phyloP scores from a whole-genome alignment of 2,113 vertebrate species.

The Pterocles orientalis region DNA sequence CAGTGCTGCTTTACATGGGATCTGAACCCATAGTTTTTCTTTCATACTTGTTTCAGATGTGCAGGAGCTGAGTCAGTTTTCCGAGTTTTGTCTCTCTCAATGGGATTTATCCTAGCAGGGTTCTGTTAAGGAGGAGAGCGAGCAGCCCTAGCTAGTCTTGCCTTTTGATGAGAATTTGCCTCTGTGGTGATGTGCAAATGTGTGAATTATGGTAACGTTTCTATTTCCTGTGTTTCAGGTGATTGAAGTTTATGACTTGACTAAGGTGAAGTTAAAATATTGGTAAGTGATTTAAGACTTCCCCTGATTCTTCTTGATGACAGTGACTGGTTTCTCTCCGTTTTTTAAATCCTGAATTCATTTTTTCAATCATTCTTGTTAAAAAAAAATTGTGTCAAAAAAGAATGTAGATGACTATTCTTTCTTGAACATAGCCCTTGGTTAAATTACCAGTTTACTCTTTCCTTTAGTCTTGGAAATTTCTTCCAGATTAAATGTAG shows the following conservation, averaged over 20 bases:
- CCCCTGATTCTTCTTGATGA: neutral
- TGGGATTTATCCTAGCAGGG: neutral
- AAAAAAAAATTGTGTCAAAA: neutral
- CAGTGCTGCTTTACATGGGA: accelerated
- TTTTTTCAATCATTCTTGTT: neutral
- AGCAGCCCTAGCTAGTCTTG: neutral
- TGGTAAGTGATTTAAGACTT: constrained; percentile 85
- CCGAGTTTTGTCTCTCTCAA: neutral
- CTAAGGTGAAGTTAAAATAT: constrained; percentile 99
- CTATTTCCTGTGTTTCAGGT: constrained; percentile 81
- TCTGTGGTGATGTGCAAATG: neutral
- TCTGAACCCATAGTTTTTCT: neutral
- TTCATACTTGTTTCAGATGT: neutral
- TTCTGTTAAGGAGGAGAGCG: neutral
- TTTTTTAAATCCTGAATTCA: neutral
- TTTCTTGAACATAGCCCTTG: neutral
- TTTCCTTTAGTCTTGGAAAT: neutral
- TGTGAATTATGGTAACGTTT: neutral
- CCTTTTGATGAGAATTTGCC: neutral
- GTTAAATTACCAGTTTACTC: neutral
- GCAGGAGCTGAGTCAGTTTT: neutral
- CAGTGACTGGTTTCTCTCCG: neutral
- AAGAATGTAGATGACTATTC: neutral
- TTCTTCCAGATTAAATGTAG: neutral
- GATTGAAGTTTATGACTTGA: constrained; percentile 99